Conservation (phyloP, 2,888 invertebrate species). For the Thymelicus sylvestris region DNA sequence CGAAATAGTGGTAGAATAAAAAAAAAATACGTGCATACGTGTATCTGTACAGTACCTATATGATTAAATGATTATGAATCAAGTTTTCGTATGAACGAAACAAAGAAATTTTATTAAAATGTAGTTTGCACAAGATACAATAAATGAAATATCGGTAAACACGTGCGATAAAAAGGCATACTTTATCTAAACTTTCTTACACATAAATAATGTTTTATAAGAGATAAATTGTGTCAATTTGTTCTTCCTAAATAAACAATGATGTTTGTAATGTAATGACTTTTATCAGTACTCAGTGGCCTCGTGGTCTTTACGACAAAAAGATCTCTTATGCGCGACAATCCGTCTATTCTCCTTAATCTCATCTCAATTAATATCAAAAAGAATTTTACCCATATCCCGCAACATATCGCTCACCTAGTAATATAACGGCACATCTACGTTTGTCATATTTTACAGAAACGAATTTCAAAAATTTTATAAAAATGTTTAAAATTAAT, state of each 20-base stretch:
- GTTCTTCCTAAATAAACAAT: conserved; percentile 27
- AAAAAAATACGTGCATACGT: no score
- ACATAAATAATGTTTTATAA: conserved; percentile 23
- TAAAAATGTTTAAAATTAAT: no score
- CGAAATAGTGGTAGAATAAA: no score
- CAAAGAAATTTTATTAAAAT: background rate
- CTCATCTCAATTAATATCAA: background rate
- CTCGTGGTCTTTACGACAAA: conserved; percentile 13
- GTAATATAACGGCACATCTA: no score
- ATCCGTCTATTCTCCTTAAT: background rate
- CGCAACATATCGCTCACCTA: no score
- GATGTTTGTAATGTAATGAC: conserved; percentile 22
- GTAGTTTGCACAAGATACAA: background rate
- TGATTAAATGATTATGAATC: background rate
- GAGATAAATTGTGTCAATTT: conserved; percentile 28
- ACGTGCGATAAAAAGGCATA: conserved; percentile 17
- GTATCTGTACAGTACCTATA: no score
- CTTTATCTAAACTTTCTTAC: conserved; percentile 26
- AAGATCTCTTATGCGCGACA: conserved; percentile 4
- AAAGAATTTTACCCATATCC: background rate
- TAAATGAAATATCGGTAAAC: conserved; percentile 15
- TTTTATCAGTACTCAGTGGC: conserved; percentile 15
- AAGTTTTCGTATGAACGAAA: background rate
- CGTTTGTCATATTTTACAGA: no score
- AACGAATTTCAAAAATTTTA: no score